Conservation (phyloP, 2,797 vertebrate genomes). For the Leucoraja ocellata region DNA sequence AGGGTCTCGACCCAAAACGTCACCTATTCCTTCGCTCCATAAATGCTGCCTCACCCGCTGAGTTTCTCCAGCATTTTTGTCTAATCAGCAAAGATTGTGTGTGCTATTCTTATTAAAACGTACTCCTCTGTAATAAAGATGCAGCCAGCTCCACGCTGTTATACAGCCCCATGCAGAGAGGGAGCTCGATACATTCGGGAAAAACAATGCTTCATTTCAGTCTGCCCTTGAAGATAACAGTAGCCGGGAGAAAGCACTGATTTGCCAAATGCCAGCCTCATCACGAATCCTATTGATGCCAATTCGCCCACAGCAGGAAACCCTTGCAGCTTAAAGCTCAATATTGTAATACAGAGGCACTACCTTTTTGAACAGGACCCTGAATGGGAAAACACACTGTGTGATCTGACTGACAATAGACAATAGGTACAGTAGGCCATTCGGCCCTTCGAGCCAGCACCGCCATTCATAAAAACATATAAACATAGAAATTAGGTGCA, state of each 20-base stretch:
- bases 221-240: neutral
- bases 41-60: no score
- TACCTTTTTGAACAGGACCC: neutral
- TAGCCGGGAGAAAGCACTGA: neutral
- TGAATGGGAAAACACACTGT: neutral
- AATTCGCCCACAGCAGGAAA: slow-evolving; percentile 21
- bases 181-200: neutral
- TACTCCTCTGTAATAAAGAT: neutral
- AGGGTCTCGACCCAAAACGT: no score
- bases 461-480: no score
- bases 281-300: slow-evolving; percentile 19
- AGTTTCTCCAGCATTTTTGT: no score
- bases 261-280: neutral
- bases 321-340: neutral
- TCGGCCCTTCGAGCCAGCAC: no score
- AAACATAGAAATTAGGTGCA: no score
- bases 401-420: neutral
- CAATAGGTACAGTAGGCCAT: no score
- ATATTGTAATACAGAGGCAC: neutral
- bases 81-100: neutral
- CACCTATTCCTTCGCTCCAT: no score
- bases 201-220: neutral
- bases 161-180: neutral
- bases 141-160: neutral
- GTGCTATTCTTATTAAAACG: neutral